A percentile compares a stretch with the other conserved stretches of the same genome.
These are phyloP conservation scores for Strigops habroptila DNA, from an alignment of 2,113 vertebrate genomes.

Conservation along the genomic window DNA sequence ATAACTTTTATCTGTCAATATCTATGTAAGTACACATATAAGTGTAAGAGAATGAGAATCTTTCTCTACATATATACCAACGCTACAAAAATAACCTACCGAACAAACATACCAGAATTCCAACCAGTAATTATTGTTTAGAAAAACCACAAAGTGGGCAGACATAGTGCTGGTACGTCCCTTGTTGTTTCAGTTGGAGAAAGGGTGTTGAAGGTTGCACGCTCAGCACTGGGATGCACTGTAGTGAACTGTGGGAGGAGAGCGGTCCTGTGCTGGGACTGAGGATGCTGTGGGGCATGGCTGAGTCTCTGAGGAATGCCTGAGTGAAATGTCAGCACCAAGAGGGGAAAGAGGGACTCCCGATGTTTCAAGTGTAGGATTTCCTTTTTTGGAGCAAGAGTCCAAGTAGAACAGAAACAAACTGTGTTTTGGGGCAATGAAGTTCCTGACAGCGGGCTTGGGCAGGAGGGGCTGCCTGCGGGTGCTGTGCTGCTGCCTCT, in stretches of 20 bases:
- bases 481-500: not conserved
- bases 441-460: not conserved
- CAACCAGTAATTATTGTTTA: not conserved
- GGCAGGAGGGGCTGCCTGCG: not conserved
- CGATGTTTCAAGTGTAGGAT: not conserved
- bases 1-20: not conserved
- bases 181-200: not conserved
- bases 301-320: not conserved
- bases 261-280: rapidly evolving
- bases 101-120: not conserved
- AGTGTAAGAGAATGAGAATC: not conserved
- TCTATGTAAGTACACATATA: not conserved
- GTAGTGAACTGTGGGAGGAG: not conserved
- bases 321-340: not conserved
- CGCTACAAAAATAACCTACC: not conserved
- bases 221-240: not conserved
- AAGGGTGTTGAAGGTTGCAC: not conserved
- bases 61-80: not conserved
- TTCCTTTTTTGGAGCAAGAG: not conserved
- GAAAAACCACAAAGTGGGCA: not conserved
- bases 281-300: not conserved
- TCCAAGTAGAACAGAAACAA: not conserved
- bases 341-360: not conserved
- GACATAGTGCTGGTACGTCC: not conserved
- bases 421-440: not conserved